A percentile compares a stretch with the other conserved stretches of the same genome.
These are phyloP conservation scores for Choreutis nemorana DNA, from an alignment of 2,888 invertebrate genomes.

Conservation along the genomic window DNA sequence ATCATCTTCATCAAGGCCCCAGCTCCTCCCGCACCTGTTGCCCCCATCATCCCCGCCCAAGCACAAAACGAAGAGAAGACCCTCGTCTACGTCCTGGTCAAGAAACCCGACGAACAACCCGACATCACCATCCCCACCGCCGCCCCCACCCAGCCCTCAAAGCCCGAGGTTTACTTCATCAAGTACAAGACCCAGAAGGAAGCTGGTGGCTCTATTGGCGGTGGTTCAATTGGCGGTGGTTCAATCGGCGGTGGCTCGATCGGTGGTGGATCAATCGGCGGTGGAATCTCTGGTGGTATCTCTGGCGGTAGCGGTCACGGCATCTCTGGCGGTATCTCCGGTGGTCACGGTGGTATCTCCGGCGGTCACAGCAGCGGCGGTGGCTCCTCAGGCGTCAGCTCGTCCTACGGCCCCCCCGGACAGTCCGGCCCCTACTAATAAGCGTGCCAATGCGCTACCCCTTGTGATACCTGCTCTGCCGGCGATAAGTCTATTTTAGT, in stretches of 20 bases:
- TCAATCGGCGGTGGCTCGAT: slow-evolving; percentile 17
- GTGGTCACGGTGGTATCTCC: slow-evolving; percentile 20
- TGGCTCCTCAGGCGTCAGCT: slow-evolving; percentile 50
- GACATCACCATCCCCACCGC: slow-evolving; percentile 79
- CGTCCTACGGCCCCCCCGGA: slow-evolving; percentile 72
- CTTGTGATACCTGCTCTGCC: slow-evolving; percentile 63
- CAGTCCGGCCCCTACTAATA: slow-evolving; percentile 73
- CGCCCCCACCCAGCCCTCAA: slow-evolving; percentile 78
- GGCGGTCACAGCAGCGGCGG: slow-evolving; percentile 30
- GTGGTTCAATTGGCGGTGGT: slow-evolving; percentile 20
- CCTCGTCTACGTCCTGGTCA: slow-evolving; percentile 82
- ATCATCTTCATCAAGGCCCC: slow-evolving; percentile 89
- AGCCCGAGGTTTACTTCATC: slow-evolving; percentile 87
- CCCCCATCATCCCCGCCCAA: slow-evolving; percentile 76
- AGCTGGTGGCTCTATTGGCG: slow-evolving; percentile 32
- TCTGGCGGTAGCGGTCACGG: slow-evolving; percentile 16
- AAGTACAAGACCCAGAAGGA: slow-evolving; percentile 80
- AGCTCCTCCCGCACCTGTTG: slow-evolving; percentile 77
- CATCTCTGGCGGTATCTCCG: slow-evolving; percentile 10
- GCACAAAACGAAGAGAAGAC: slow-evolving; percentile 82
- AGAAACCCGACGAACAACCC: slow-evolving; percentile 83
- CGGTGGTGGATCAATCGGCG: slow-evolving; percentile 21
- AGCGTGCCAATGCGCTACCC: slow-evolving; percentile 27
- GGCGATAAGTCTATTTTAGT: slow-evolving; percentile 57
- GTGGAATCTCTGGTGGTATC: slow-evolving; percentile 24